These are phyloP conservation scores for Chamaea fasciata DNA, from an alignment of 2,113 vertebrate genomes.

Conservation along the genomic window DNA sequence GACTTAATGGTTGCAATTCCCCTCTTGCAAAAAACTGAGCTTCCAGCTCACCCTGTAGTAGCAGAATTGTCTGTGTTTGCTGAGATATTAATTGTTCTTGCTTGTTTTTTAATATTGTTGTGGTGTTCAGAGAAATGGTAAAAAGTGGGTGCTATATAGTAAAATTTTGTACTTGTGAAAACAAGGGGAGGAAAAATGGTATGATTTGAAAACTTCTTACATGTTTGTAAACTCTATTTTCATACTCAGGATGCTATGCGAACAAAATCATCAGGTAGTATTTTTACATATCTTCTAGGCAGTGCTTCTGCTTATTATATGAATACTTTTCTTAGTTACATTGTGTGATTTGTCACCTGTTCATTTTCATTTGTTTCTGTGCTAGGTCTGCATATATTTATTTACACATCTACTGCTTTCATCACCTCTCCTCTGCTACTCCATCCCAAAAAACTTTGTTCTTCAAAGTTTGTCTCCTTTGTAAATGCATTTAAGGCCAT, in stretches of 20 bases:
- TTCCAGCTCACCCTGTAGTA: neutral
- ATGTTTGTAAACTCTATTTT: accelerated
- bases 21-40: neutral
- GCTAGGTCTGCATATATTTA: neutral
- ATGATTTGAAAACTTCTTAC: neutral
- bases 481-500: neutral
- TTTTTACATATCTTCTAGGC: neutral
- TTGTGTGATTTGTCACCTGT: neutral
- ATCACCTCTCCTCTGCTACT: neutral
- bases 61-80: neutral
- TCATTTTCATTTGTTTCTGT: neutral
- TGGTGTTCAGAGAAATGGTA: neutral
- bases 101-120: neutral
- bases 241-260: neutral
- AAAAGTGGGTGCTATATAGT: neutral
- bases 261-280: neutral
- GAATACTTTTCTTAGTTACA: neutral
- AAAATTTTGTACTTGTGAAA: neutral
- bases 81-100: neutral
- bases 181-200: neutral
- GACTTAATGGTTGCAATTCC: neutral
- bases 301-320: neutral
- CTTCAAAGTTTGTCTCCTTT: neutral
- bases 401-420: neutral
- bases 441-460: neutral